These are phyloP conservation scores for Propithecus perrieri DNA, from an alignment of 2,797 vertebrate species.

Conservation along the genomic window DNA sequence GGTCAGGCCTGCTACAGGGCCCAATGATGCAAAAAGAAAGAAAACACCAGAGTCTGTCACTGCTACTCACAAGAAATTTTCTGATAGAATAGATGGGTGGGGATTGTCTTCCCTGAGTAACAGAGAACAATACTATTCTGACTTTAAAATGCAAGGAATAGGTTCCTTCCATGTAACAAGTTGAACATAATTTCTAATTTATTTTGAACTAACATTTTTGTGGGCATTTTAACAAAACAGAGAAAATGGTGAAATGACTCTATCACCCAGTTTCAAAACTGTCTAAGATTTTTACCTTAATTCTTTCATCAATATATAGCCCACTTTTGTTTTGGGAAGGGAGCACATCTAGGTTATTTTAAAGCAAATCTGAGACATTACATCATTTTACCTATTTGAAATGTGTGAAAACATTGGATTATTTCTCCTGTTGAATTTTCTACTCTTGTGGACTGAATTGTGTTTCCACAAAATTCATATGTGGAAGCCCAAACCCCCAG, in stretches of 20 bases:
- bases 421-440: background rate
- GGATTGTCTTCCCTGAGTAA: background rate
- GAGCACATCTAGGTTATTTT: accelerated
- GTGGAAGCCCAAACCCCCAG: background rate
- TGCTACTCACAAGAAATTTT: background rate
- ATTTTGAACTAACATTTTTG: background rate
- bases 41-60: background rate
- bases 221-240: background rate
- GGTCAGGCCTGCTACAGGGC: background rate
- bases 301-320: background rate
- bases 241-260: background rate
- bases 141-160: background rate
- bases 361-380: background rate
- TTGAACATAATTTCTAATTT: background rate
- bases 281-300: background rate
- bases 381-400: background rate
- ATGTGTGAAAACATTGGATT: too few relatives aligned
- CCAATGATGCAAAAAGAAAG: background rate
- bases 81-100: accelerated
- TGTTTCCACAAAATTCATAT: background rate
- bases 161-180: background rate
- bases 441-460: background rate
- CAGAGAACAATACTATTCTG: background rate
- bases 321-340: background rate
- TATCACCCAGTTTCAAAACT: background rate